Evolutionary conservation across 2,797 vertebrate genomes (phyloP).

Genomic region (Odontamblyopus lacepedii): DNA sequence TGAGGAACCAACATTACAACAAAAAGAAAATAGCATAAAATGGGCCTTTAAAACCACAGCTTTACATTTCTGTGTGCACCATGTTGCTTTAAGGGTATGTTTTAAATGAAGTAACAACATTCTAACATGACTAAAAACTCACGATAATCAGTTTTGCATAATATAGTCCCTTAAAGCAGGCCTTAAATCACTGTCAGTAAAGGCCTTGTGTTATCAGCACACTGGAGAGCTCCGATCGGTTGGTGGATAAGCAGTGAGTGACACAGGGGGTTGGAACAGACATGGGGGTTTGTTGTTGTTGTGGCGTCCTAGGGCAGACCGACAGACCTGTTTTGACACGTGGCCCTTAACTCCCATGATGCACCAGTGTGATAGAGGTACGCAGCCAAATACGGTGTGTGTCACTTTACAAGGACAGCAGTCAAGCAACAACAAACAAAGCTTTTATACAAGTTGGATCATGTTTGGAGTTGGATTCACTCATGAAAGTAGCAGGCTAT

Average conservation of each 20-base stretch:
- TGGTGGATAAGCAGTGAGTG: conserved; percentile 46
- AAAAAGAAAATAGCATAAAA: too few species aligned
- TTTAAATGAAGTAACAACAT: too few species aligned
- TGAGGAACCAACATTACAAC: too few species aligned
- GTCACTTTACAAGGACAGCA: conserved; percentile 32
- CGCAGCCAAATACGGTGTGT: conserved; percentile 42
- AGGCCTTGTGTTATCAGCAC: conserved; percentile 7
- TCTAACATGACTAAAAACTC: too few species aligned
- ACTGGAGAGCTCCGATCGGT: conserved; percentile 52
- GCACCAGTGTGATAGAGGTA: conserved; percentile 46
- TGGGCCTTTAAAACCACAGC: too few species aligned
- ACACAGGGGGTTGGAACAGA: conserved; percentile 40
- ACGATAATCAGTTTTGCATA: too few species aligned
- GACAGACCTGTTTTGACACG: conserved; percentile 62
- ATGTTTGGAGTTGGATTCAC: neutral
- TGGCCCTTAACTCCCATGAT: conserved; percentile 57
- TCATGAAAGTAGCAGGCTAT: neutral
- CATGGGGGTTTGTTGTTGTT: conserved; percentile 55
- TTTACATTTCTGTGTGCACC: too few species aligned
- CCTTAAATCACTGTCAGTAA: too few species aligned
- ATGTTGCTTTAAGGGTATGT: too few species aligned
- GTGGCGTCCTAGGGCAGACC: conserved; percentile 47
- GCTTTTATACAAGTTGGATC: neutral
- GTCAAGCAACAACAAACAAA: conserved; percentile 17
- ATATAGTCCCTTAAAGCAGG: too few species aligned